Evolutionary conservation across 2,113 vertebrate species (phyloP), one percentile per base, ranked within the genome.

Genomic region (Notiomystis cincta): DNA sequence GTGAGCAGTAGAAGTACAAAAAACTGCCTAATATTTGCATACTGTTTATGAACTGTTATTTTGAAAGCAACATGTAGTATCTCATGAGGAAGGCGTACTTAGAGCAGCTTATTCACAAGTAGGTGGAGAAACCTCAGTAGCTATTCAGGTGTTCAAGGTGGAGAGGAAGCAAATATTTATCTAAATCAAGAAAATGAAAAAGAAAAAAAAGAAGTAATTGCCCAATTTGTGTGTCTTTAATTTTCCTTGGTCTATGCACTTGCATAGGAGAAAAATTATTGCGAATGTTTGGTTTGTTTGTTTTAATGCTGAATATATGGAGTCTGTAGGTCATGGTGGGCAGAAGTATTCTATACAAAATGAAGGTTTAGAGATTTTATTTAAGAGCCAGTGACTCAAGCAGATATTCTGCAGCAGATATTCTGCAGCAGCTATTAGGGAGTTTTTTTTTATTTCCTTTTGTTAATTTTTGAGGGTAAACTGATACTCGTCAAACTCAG

Each of bases 381-480:
- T 89, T 54, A 40, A 35, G 48, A 83, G 12, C 17, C 40, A 82
- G 35, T 76, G 86, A 45, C 56, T 83, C 18, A 44, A 57, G 62
- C 24, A 56, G 53, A 37, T 89, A 61, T 4, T 92, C 45, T 81
- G 44, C 45, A 81, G 72, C 90, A 71, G 66, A 65, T 67, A 23
- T 70, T 76, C 45, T 81, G 44, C 45, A 81, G 72, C 90, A 71
- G 66, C 69, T 67, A 23, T 70, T 76, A 30, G 14, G 56, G 30
- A 15, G 56, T 84, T 78, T 78, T 83, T 75, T 48, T 81, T 94
- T 93, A 64, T 76, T 92, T 82, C 56, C 76, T 96, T 57, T 23
- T 62, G 54, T 57, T 95, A 65, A 83, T 90, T 96, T 94, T 51
- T 62, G 67, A 86, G 75, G 15, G 78, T 92, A 89, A 94, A 80